Evolutionary conservation across 37 sponge, comb jelly and placozoan genomes (phyloP).

Genomic region (Chondrosia reniformis): DNA sequence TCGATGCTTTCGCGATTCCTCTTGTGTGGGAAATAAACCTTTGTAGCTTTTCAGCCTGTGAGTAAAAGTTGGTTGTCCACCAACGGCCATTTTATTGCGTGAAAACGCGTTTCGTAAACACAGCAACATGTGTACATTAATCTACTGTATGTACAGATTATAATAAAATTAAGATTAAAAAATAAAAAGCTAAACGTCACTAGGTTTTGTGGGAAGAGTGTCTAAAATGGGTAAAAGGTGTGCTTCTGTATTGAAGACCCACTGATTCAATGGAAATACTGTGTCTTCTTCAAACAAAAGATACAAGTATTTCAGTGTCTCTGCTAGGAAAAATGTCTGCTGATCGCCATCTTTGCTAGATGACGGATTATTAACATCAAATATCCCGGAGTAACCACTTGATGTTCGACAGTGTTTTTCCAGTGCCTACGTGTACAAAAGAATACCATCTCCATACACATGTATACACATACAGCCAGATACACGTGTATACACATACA

Average conservation of each 20-base stretch:
- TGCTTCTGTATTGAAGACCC: constrained; percentile 96
- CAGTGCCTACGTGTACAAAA: constrained; percentile 39
- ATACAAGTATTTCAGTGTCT: constrained; percentile 91
- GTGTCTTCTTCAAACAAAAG: constrained; percentile 68
- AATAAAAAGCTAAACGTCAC: no score
- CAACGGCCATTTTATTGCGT: constrained; percentile 29
- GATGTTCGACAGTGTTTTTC: constrained; percentile 59
- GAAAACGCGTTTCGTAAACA: no score
- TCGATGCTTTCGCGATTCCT: background rate
- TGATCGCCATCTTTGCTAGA: constrained; percentile 73
- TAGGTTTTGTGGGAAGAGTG: no score
- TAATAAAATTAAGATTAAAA: no score
- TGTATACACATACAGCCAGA: background rate
- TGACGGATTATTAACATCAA: constrained; percentile 58
- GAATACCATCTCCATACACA: no score
- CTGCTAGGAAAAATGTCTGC: constrained; percentile 91
- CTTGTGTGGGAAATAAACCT: background rate
- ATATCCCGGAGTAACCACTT: constrained; percentile 65
- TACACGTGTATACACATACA: background rate
- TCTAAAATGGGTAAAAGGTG: constrained; percentile 86
- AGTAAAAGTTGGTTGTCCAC: no score
- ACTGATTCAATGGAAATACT: constrained; percentile 62
- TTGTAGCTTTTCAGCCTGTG: constrained; percentile 18
- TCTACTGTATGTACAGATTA: no score
- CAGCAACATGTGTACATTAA: no score